Percentiles rank a stretch among this genome's conserved stretches.
These are phyloP conservation scores for Podiceps cristatus DNA, from an alignment of 2,113 vertebrate species.

Conservation along the genomic window DNA sequence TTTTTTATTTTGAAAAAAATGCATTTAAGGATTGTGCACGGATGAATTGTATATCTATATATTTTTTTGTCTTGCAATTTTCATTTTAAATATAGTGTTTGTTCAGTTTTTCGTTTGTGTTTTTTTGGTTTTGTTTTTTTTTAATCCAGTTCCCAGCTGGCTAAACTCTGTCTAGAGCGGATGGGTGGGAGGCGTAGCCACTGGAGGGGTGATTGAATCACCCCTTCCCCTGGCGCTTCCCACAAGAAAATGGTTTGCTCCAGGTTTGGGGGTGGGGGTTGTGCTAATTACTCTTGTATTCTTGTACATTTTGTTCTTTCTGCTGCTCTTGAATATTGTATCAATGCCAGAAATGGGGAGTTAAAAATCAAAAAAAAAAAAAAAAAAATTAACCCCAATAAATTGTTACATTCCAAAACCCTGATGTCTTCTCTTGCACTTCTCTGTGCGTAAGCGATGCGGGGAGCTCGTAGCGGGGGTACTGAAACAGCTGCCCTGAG, in stretches of 20 bases:
- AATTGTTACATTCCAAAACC: constrained; percentile 84
- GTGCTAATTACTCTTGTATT: constrained; percentile 80
- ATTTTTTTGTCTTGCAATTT: constrained; percentile 67
- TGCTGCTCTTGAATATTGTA: constrained; percentile 86
- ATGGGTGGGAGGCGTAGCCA: constrained; percentile 14
- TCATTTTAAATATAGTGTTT: constrained; percentile 78
- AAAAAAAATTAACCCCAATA: constrained; percentile 74
- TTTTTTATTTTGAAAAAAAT: constrained; percentile 71
- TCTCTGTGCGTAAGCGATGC: rapidly evolving
- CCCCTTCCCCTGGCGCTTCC: background rate
- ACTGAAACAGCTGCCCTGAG: background rate
- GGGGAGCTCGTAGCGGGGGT: background rate
- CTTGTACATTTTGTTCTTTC: constrained; percentile 81
- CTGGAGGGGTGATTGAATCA: constrained; percentile 47
- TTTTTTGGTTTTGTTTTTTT: constrained; percentile 30
- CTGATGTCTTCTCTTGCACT: background rate
- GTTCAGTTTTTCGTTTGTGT: constrained; percentile 3
- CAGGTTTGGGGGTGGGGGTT: constrained; percentile 72
- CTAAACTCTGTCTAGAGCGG: constrained; percentile 77
- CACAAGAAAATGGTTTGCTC: constrained; percentile 48
- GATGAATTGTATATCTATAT: constrained; percentile 81
- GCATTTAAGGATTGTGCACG: constrained; percentile 79
- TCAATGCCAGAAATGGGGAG: constrained; percentile 82
- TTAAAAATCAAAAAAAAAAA: constrained; percentile 59
- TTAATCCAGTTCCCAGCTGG: constrained; percentile 82